Evolutionary conservation across 2,113 vertebrate species (phyloP), one percentile per base, ranked within the genome.

Genomic region (Mobula birostris): DNA sequence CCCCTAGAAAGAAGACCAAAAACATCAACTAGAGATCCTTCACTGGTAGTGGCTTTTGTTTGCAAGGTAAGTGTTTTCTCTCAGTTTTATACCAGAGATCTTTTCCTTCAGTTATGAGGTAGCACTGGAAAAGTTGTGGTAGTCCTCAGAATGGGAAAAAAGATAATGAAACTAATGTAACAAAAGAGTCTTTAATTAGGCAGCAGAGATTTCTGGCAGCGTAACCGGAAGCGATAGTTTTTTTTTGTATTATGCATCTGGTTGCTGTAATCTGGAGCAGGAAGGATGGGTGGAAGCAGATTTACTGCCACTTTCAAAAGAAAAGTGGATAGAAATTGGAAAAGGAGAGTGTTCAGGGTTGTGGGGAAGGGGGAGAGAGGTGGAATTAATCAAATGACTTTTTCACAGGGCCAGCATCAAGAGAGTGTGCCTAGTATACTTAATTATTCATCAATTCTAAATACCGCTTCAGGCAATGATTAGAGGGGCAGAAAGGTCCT

Each of bases 31-130:
- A 76, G 96, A 94, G 97, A 98, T 32, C 58, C 96, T 0, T 97
- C 98, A 0, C 79, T 99, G 95, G 97, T 98, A 14, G 98, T 99
- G 0, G 97, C 99, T 93, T 99, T 98, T 80, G 90, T 99, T 36
- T 99, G 99, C 94, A 98, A 98, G 97, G 99, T 99, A 95, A 9
- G 91, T 29, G 24, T 93, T 74, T 74, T 74, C 40, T 36, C 19
- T 5, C 12, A 24, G n/a, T 0, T 77, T 29, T 76, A 19, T 2
- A 76, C 72, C 17, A 27, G 24, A 19, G 17, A 24, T 76, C 1
- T 21, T 76, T 24, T n/a, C 24, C 29, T 77, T 77, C 80, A 56
- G 6, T 83, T 83, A 80, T 48, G 7, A 11, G 7, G 9, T 40
- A 6, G 17, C 32, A 40, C 15, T 19, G 79, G 80, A 83, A 9